These are phyloP conservation scores for Nematostella vectensis DNA, from an alignment of 92 coral and sea anemone species.

Conservation along the genomic window DNA sequence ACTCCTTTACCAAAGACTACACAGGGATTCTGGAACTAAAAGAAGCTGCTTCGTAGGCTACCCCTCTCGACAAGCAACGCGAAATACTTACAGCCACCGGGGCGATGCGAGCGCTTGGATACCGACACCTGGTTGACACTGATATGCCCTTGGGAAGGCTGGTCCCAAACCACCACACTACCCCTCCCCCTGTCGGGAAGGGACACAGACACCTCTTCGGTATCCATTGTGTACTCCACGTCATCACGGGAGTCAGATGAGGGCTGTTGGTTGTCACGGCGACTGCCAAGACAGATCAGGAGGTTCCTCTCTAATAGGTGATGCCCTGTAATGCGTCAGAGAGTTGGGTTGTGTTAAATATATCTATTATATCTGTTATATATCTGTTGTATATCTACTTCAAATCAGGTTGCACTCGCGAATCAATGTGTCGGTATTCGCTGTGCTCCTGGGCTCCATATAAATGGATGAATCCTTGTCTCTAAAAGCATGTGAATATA, in stretches of 20 bases:
- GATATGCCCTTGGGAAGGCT: slow-evolving; percentile 19
- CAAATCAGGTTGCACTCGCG: no score
- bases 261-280: slow-evolving; percentile 2
- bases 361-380: no score
- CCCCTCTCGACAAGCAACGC: no score
- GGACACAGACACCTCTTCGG: neutral
- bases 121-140: slow-evolving; percentile 42
- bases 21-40: no score
- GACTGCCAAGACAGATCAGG: slow-evolving; percentile 44
- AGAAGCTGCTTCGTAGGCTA: no score
- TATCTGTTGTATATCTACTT: no score
- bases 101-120: slow-evolving; percentile 9
- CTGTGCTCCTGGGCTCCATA: no score
- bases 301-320: slow-evolving; percentile 53
- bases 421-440: no score
- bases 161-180: slow-evolving; percentile 35
- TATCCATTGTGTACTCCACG: neutral
- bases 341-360: no score
- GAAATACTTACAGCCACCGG: slow-evolving; percentile 1
- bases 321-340: slow-evolving; percentile 54
- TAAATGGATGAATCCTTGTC: no score
- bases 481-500: no score
- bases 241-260: neutral
- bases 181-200: slow-evolving; percentile 30
- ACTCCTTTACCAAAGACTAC: no score